Conservation (phyloP, 1,140 invertebrate species). For the Musca domestica region DNA sequence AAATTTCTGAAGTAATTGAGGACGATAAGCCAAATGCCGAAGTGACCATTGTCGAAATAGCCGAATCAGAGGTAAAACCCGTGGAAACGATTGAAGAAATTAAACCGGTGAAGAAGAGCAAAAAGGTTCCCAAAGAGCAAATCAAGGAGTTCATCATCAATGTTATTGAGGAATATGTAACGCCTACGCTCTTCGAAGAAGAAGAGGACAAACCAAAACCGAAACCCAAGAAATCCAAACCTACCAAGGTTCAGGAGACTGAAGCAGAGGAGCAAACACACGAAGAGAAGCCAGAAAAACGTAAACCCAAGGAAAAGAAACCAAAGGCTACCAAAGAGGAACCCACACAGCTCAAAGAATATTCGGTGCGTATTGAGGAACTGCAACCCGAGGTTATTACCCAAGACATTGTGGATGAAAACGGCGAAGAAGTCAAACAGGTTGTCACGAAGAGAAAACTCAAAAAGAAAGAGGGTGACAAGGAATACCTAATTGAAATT, state of each 20-base stretch:
- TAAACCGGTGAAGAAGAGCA: constrained; percentile 38
- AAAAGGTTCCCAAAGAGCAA: constrained; percentile 42
- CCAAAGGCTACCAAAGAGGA: constrained; percentile 8
- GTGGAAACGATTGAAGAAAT: constrained; percentile 28
- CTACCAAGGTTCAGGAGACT: constrained; percentile 30
- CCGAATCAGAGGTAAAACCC: constrained; percentile 34
- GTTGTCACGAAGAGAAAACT: constrained; percentile 45
- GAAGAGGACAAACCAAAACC: constrained; percentile 41
- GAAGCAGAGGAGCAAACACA: background rate
- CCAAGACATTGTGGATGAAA: constrained; percentile 50
- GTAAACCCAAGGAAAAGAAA: constrained; percentile 38
- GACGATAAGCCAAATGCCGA: constrained; percentile 48
- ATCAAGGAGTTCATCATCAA: constrained; percentile 45
- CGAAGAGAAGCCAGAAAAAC: background rate
- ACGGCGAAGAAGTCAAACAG: constrained; percentile 47
- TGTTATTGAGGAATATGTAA: constrained; percentile 40
- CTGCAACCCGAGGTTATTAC: constrained; percentile 41
- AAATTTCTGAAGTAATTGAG: constrained; percentile 50
- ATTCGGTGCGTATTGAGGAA: constrained; percentile 47
- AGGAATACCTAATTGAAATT: constrained; percentile 55
- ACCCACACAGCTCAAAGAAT: constrained; percentile 26
- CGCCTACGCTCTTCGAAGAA: constrained; percentile 19
- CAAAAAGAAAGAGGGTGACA: constrained; percentile 44
- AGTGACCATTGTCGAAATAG: constrained; percentile 39
- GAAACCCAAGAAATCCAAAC: constrained; percentile 45